Evolutionary conservation across 2,888 invertebrate genomes (phyloP), one percentile per base, ranked within the genome.

Genomic region (Coenonympha glycerion): DNA sequence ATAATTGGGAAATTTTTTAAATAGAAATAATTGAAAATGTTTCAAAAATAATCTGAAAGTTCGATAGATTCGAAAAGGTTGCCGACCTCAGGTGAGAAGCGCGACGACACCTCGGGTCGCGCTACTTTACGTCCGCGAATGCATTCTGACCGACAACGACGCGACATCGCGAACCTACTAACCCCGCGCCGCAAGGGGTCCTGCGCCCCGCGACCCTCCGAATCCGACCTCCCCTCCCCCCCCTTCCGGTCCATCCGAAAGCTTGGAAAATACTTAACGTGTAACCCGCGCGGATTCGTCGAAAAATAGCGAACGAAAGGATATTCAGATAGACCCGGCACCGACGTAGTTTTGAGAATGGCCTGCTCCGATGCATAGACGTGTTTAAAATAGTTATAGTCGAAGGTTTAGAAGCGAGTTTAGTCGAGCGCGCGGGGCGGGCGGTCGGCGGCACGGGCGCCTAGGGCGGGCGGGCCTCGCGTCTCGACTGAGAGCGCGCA

Each of bases 401-500:
- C 64, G 64, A 63, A 65, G 53, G 44, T 56, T 53, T 49, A 52
- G 49, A 66, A 69, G 47, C 42, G 41, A 54, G 72, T 74, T 72
- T 77, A 51, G 69, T 73, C 63, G 73, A 71, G 69, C 66, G 75
- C 74, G 78, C 73, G 82, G 81, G 79, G 76, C 73, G 79, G 80
- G 80, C 77, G 81, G 79, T 78, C 70, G 73, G 69, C 66, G 68
- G 64, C 70, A 71, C 79, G 76, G 72, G 77, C 86, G 85, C 87
- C 82, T 79, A 85, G 87, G 88, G 86, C 88, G 89, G 86, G 87
- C 87, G 88, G 85, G 79, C 78, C 79, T 82, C 85, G 85, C 86
- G 85, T 83, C 90, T 90, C 90, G 89, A 90, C 90, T 90, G 90
- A 90, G 89, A 89, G 87, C 89, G 86, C 87, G 82, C 87, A 87